Evolutionary conservation across 1,140 invertebrate species (phyloP).

Genomic region (Eupeodes corollae): DNA sequence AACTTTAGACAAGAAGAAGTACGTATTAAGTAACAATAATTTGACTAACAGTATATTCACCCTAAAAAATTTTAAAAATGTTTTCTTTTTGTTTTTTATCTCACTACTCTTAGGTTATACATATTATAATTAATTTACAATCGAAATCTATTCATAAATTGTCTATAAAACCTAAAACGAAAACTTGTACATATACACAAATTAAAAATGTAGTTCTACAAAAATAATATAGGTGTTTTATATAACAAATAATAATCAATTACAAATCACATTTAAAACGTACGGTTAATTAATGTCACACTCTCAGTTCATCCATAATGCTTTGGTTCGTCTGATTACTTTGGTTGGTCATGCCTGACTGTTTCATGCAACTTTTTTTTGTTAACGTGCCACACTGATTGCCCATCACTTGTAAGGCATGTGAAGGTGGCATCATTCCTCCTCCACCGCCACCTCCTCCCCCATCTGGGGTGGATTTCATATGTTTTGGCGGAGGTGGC

Average conservation of each 20-base stretch:
- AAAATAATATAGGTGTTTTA: background rate
- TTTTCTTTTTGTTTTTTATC: too few species aligned
- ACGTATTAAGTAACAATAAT: too few species aligned
- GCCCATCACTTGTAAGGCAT: conserved; percentile 55
- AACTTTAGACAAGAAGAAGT: too few species aligned
- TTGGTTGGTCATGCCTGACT: conserved; percentile 24
- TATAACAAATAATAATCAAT: conserved; percentile 1
- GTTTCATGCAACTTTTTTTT: conserved; percentile 47
- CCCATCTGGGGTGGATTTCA: conserved; percentile 50
- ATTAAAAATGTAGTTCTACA: background rate
- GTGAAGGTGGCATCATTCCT: conserved; percentile 45
- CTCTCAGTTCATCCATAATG: conserved; percentile 61
- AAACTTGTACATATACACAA: too few species aligned
- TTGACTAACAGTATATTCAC: too few species aligned
- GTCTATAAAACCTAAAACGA: too few species aligned
- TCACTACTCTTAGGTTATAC: too few species aligned
- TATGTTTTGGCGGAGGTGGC: conserved; percentile 59
- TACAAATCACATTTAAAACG: conserved; percentile 38
- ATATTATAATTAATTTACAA: background rate
- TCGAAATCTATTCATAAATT: background rate
- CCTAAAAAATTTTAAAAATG: too few species aligned
- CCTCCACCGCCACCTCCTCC: conserved; percentile 49
- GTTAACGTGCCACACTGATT: conserved; percentile 47
- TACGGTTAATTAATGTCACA: conserved; percentile 56
- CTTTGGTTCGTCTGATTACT: conserved; percentile 42